These are phyloP conservation scores for Caenorhabditis virilis DNA, from an alignment of 2,888 invertebrate species.

Conservation along the genomic window DNA sequence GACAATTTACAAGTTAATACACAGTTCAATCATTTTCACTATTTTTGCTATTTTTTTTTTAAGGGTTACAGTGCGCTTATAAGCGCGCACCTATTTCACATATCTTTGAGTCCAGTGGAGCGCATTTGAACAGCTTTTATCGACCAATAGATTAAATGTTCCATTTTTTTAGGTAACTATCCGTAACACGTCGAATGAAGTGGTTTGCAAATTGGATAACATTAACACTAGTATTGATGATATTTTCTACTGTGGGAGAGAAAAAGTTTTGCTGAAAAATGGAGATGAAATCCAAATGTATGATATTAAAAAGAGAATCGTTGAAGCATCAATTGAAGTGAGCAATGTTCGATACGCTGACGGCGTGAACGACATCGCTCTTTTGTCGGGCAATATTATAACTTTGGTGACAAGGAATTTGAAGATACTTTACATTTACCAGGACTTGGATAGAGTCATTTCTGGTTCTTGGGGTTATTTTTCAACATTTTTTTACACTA, in stretches of 20 bases:
- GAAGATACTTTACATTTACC: conserved; percentile 86
- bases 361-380: conserved; percentile 91
- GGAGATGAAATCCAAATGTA: conserved; percentile 88
- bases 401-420: conserved; percentile 71
- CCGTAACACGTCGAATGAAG: conserved; percentile 88
- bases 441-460: conserved; percentile 94
- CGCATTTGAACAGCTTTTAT: not conserved
- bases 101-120: too few relatives aligned
- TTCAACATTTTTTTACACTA: conserved; percentile 96
- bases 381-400: conserved; percentile 86
- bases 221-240: conserved; percentile 79
- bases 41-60: too few relatives aligned
- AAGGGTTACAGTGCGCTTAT: too few relatives aligned
- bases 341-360: conserved; percentile 76
- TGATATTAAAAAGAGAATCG: conserved; percentile 93
- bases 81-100: too few relatives aligned
- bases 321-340: conserved; percentile 70
- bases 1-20: too few relatives aligned
- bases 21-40: too few relatives aligned
- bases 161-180: conserved; percentile 72
- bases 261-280: conserved; percentile 81
- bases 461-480: conserved; percentile 98
- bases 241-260: conserved; percentile 97
- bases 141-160: not conserved
- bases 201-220: conserved; percentile 85